Evolutionary conservation across 2,113 vertebrate species (phyloP).

Genomic region (Cebidichthys violaceus): DNA sequence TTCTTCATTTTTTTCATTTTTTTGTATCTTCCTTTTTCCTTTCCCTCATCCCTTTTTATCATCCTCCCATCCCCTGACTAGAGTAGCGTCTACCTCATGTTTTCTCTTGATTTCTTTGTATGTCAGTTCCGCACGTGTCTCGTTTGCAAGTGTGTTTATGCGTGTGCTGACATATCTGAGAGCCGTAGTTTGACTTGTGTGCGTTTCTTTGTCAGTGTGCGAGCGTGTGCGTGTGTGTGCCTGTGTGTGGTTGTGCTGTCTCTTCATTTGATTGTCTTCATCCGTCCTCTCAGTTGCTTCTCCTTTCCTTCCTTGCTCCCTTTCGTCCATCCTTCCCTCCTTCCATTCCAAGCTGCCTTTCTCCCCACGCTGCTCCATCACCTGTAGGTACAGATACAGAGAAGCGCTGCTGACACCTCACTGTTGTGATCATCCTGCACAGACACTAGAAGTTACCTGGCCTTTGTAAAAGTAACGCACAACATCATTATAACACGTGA

Average conservation of each 20-base stretch:
- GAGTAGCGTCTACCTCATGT: conserved; percentile 60
- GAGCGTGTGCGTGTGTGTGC: conserved; percentile 50
- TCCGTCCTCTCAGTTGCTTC: conserved; percentile 76
- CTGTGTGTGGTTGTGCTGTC: conserved; percentile 57
- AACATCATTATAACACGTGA: background rate
- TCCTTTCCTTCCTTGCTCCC: conserved; percentile 60
- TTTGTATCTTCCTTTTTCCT: conserved; percentile 48
- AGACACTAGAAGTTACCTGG: conserved; percentile 32
- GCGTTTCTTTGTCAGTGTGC: conserved; percentile 33
- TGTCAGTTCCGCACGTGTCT: conserved; percentile 77
- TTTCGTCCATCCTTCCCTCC: conserved; percentile 38
- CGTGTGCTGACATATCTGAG: conserved; percentile 48
- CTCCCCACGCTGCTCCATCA: conserved; percentile 55
- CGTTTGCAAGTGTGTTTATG: conserved; percentile 48
- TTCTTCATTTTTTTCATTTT: conserved; percentile 43
- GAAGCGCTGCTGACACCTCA: conserved; percentile 41
- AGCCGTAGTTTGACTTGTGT: conserved; percentile 48
- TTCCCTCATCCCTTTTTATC: conserved; percentile 68
- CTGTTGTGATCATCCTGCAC: conserved; percentile 32
- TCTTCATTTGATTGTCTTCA: conserved; percentile 72
- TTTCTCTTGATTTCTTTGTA: conserved; percentile 65
- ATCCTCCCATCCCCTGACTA: conserved; percentile 64
- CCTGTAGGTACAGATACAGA: conserved; percentile 57
- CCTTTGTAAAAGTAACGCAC: conserved; percentile 41
- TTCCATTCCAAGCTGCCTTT: conserved; percentile 58